Base-by-base conservation (phyloP, 53 echinoderm and acorn worm genomes). In the Luidia sarsii region DNA sequence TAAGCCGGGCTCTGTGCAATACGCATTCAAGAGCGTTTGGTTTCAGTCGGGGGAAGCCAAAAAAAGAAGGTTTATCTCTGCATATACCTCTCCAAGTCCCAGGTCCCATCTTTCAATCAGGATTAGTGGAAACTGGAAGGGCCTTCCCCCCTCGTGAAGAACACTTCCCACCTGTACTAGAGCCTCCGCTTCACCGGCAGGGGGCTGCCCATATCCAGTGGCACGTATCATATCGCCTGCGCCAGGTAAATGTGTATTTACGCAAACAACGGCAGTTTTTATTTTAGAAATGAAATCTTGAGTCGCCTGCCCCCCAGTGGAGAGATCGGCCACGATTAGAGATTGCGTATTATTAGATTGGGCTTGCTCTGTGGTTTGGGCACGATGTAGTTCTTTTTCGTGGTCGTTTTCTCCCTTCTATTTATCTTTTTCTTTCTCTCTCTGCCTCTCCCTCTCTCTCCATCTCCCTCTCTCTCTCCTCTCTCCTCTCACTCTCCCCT, bases 191-290 rank as follows among this genome's bases (percentile, higher is more conserved):
- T 72, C n/a, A n/a, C n/a, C n/a, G n/a, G 72, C 72, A 72, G 72
- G 30, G 56, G 72, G 34, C n/a, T n/a, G n/a, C 6, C 41, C 63
- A 63, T 72, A 72, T 72, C 72, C 72, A 72, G 38, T 72, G 21
- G 20, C 72, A 24, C 55, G 68, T 49, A 82, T 82, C 82, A 82
- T 82, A 34, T 67, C 82, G 68, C 68, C 68, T 67, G 81, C 27
- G 23, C 37, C 53, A 67, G 67, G 67, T 81, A 82, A 67, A 82
- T 54, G 48, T 82, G 68, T 82, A 45, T 82, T 82, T 61, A 82
- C 68, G 65, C 68, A 82, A 82, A 82, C 82, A 68, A 55, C 57
- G 37, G 39, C 67, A 37, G 41, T 1, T 49, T 54, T 39, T 38
- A 11, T 6, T 82, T 39, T 54, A 49, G 82, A 82, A 82, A 64